A percentile compares a stretch with the other conserved stretches of the same genome.
These are phyloP conservation scores for Oryzias curvinotus DNA, from an alignment of 2,113 vertebrate genomes.

Conservation along the genomic window DNA sequence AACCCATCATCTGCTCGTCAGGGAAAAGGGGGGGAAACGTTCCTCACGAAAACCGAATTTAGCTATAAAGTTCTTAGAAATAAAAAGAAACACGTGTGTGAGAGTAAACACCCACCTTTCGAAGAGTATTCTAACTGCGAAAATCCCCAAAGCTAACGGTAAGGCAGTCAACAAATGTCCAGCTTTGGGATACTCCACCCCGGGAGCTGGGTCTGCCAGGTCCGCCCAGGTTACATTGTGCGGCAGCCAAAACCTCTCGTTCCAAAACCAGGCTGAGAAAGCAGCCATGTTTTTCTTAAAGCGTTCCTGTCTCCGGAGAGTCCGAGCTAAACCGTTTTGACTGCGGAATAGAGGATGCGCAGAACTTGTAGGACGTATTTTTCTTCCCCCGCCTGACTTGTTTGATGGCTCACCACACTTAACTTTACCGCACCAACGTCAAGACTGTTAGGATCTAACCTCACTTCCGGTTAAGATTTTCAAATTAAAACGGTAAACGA, in stretches of 20 bases:
- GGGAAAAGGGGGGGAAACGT: background rate
- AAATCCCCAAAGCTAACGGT: constrained; percentile 87
- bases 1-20: constrained; percentile 22
- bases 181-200: constrained; percentile 83
- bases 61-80: background rate
- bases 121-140: constrained; percentile 86
- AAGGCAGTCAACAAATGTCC: constrained; percentile 83
- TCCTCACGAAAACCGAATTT: background rate
- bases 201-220: constrained; percentile 81
- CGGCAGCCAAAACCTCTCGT: constrained; percentile 93
- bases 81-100: background rate
- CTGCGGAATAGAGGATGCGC: constrained; percentile 1
- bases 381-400: constrained; percentile 1
- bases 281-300: constrained; percentile 73
- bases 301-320: constrained; percentile 3
- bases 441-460: accelerated
- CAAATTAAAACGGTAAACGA: constrained; percentile 23
- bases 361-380: constrained; percentile 1
- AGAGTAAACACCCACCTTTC: constrained; percentile 81
- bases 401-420: constrained; percentile 25
- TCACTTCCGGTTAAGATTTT: accelerated
- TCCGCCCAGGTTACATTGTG: constrained; percentile 96
- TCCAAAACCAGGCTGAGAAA: constrained; percentile 93
- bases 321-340: background rate
- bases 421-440: constrained; percentile 14